Evolutionary conservation across 2,113 vertebrate species (phyloP).

Genomic region (Xyliphius kryptos): DNA sequence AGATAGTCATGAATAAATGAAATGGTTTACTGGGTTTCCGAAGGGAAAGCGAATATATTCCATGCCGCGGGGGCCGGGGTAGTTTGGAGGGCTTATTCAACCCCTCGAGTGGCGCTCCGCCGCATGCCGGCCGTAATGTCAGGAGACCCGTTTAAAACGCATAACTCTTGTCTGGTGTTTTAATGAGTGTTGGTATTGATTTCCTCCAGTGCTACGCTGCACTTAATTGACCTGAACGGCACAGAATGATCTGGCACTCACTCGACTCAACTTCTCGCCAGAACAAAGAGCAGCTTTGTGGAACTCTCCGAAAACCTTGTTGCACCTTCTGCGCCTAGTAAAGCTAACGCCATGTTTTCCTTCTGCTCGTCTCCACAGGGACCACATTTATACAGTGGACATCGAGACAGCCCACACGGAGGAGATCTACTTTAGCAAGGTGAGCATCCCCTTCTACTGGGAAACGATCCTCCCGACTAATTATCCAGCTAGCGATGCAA

Average conservation of each 20-base stretch:
- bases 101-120: no score
- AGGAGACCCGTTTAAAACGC: slow-evolving; percentile 42
- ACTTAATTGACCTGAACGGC: slow-evolving; percentile 74
- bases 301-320: background rate
- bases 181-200: slow-evolving; percentile 71
- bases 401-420: slow-evolving; percentile 83
- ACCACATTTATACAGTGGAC: slow-evolving; percentile 98
- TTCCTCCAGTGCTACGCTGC: slow-evolving; percentile 65
- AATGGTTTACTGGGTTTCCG: no score
- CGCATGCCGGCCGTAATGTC: slow-evolving; percentile 24
- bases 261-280: slow-evolving; percentile 47
- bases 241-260: slow-evolving; percentile 67
- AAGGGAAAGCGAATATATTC: no score
- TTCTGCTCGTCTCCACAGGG: slow-evolving; percentile 70
- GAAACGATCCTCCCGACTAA: slow-evolving; percentile 23
- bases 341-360: background rate
- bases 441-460: slow-evolving; percentile 30
- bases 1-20: no score
- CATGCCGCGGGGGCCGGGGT: no score
- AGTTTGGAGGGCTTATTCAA: no score
- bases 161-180: slow-evolving; percentile 56
- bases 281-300: slow-evolving; percentile 70
- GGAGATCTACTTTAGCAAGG: slow-evolving; percentile 98
- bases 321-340: background rate
- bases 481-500: slow-evolving; percentile 41